phyloP scores from a whole-genome alignment of 2,113 vertebrate genomes.

The Notechis scutatus region DNA sequence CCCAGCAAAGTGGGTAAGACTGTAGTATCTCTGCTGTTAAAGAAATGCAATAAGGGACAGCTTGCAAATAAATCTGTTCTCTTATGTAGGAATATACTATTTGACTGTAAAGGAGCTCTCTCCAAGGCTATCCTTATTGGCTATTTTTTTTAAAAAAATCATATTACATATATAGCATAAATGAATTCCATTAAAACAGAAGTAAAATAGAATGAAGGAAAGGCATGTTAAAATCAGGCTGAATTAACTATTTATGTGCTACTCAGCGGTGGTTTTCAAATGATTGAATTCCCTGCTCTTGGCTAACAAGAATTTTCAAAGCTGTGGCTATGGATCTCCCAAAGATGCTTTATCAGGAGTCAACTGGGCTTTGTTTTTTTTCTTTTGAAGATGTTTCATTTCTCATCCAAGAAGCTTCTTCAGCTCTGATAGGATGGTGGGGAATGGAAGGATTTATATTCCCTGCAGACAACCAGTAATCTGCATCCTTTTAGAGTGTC shows the following conservation, averaged over 20 bases:
- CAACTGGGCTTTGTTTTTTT: too few relatives aligned
- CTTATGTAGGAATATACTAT: slow-evolving; percentile 23
- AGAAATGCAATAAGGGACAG: slow-evolving; percentile 54
- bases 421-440: too few relatives aligned
- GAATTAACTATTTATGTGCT: slow-evolving; percentile 5
- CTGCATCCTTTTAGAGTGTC: too few relatives aligned
- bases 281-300: not conserved
- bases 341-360: too few relatives aligned
- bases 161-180: not conserved
- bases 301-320: not conserved
- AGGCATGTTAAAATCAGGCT: not conserved
- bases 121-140: not conserved
- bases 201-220: not conserved
- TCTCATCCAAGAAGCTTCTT: too few relatives aligned
- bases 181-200: not conserved
- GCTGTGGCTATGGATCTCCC: not conserved
- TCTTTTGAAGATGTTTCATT: too few relatives aligned
- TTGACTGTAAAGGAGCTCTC: slow-evolving; percentile 36
- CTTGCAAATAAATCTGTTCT: slow-evolving; percentile 50
- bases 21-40: slow-evolving; percentile 56
- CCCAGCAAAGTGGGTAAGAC: slow-evolving; percentile 49
- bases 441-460: too few relatives aligned
- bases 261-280: not conserved
- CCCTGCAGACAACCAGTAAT: too few relatives aligned
- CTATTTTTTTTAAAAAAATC: not conserved